These are phyloP conservation scores for Siniperca obscura DNA, from an alignment of 2,797 vertebrate genomes.

Conservation along the genomic window DNA sequence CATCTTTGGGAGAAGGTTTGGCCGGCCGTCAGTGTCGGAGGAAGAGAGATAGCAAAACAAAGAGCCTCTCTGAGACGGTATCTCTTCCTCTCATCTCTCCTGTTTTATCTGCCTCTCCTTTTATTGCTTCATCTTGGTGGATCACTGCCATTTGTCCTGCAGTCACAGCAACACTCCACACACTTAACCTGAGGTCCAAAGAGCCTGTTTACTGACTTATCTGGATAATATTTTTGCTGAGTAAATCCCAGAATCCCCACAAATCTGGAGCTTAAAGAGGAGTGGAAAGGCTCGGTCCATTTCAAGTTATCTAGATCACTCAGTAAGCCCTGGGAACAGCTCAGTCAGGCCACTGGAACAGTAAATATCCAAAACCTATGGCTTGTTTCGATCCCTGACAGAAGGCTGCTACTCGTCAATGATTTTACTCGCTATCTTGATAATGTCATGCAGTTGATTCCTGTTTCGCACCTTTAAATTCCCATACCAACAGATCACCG, in stretches of 20 bases:
- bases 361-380: neutral
- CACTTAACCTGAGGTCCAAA: constrained; percentile 38
- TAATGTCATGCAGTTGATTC: neutral
- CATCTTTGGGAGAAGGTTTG: constrained; percentile 56
- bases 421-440: neutral
- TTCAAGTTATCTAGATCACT: neutral
- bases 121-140: constrained; percentile 59
- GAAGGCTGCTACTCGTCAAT: neutral
- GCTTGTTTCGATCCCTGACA: neutral
- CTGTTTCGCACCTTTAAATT: neutral
- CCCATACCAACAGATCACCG: neutral
- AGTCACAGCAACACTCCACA: constrained; percentile 28
- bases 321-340: neutral
- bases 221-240: neutral
- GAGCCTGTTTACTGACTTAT: neutral
- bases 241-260: neutral
- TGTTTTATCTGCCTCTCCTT: constrained; percentile 47
- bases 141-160: constrained; percentile 40
- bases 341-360: neutral
- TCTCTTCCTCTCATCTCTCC: constrained; percentile 58
- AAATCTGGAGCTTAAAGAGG: neutral
- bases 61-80: constrained; percentile 41
- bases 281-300: neutral
- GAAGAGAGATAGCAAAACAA: constrained; percentile 58
- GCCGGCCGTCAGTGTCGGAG: constrained; percentile 16